Evolutionary conservation across 2,797 vertebrate species (phyloP).

Genomic region (Naso thynnoides): DNA sequence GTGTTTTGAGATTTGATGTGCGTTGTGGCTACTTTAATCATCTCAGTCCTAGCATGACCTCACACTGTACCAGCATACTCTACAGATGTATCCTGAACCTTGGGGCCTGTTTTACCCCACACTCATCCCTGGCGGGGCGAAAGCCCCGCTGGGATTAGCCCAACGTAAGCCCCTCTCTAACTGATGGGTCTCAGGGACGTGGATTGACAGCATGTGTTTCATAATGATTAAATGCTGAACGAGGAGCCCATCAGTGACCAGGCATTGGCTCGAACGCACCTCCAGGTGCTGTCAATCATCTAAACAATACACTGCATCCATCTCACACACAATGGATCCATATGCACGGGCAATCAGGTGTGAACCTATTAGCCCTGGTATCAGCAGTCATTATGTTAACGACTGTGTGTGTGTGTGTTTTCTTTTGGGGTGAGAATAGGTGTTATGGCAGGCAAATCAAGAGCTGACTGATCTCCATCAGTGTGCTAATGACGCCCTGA

Average conservation of each 20-base stretch:
- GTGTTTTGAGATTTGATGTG: slow-evolving; percentile 67
- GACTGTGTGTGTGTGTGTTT: slow-evolving; percentile 44
- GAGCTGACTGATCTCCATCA: slow-evolving; percentile 40
- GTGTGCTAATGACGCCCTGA: slow-evolving; percentile 52
- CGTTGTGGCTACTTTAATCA: slow-evolving; percentile 71
- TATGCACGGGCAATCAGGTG: slow-evolving; percentile 45
- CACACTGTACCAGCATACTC: slow-evolving; percentile 29
- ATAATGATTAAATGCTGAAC: slow-evolving; percentile 71
- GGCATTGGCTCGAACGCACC: slow-evolving; percentile 54
- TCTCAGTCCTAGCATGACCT: slow-evolving; percentile 51
- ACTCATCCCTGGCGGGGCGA: slow-evolving; percentile 31
- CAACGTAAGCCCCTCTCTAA: slow-evolving; percentile 58
- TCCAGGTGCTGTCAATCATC: slow-evolving; percentile 79
- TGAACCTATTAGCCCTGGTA: slow-evolving; percentile 46
- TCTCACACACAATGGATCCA: slow-evolving; percentile 51
- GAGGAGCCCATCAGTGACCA: slow-evolving; percentile 63
- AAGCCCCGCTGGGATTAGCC: slow-evolving; percentile 45
- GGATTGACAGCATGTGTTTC: slow-evolving; percentile 70
- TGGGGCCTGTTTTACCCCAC: slow-evolving; percentile 9
- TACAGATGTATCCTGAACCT: slow-evolving; percentile 25
- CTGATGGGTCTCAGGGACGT: slow-evolving; percentile 67
- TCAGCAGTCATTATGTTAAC: slow-evolving; percentile 42
- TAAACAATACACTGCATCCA: slow-evolving; percentile 62
- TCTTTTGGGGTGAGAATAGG: slow-evolving; percentile 45
- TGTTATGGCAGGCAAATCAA: slow-evolving; percentile 30